Evolutionary conservation across 2,888 invertebrate genomes (phyloP).

Genomic region (Campoletis raptor): DNA sequence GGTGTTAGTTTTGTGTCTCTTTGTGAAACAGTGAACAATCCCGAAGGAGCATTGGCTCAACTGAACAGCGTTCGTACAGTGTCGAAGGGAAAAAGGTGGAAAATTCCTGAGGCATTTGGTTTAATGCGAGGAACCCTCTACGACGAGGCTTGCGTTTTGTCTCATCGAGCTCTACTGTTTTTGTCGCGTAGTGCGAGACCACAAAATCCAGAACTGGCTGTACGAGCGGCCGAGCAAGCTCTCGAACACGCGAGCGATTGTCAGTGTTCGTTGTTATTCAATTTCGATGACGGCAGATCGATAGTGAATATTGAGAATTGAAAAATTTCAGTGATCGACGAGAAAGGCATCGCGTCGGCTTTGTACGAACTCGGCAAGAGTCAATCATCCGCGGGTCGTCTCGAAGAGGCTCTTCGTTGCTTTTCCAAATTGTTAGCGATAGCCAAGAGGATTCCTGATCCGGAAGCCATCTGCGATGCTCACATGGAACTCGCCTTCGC

Average conservation of each 20-base stretch:
- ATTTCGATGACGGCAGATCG: neutral
- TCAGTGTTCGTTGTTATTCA: conserved; percentile 58
- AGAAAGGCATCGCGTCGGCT: conserved; percentile 72
- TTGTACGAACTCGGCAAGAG: conserved; percentile 75
- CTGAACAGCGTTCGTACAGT: conserved; percentile 71
- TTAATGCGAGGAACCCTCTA: conserved; percentile 72
- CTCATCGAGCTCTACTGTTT: conserved; percentile 72
- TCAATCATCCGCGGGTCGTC: conserved; percentile 69
- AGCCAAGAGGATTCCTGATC: conserved; percentile 73
- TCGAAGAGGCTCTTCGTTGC: conserved; percentile 71
- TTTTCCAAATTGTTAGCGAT: conserved; percentile 75
- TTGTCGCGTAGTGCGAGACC: conserved; percentile 64
- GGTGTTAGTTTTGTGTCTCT: neutral
- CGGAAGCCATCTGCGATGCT: conserved; percentile 75
- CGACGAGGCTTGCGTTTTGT: conserved; percentile 73
- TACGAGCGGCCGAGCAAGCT: conserved; percentile 71
- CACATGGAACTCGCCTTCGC: conserved; percentile 76
- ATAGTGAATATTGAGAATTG: neutral
- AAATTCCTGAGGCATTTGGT: conserved; percentile 69
- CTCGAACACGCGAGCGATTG: conserved; percentile 73
- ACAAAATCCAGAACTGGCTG: conserved; percentile 68
- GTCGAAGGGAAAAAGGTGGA: conserved; percentile 71
- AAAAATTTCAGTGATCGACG: conserved; percentile 69
- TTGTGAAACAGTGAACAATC: conserved; percentile 52
- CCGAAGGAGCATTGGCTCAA: conserved; percentile 71